Base-by-base conservation (phyloP, 2,113 vertebrate genomes). In the Chloropsis cyanopogon region DNA sequence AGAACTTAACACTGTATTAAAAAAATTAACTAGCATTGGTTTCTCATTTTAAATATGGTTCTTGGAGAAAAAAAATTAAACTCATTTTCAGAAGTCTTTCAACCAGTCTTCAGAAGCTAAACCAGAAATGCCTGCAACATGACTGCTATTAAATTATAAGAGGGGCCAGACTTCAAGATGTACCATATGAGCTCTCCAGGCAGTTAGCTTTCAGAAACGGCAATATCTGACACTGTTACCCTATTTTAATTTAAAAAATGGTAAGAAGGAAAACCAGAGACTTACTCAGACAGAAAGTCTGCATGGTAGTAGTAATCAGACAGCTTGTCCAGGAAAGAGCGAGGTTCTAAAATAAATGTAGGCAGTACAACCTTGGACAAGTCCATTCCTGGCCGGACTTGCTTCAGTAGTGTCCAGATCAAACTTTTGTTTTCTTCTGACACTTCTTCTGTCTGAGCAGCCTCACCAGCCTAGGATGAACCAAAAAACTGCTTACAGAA, bases 291-390 rank as follows among this genome's bases (percentile, higher is more conserved):
- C 17, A 99, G 97, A 95, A 99, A 99, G 97, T 99, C 99, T 64
- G 99, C 99, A 69, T 99, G 99, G 96, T 99, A 99, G 97, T 99
- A 99, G 96, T 99, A 99, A 97, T 99, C 99, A 25, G 99, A 99
- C 25, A 99, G 98, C 96, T 99, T 99, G 97, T 99, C 99, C 96
- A 99, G 97, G 95, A 99, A 99, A 88, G 99, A 99, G 64, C 99
- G 98, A 12, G 99, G 99, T 94, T 99, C 99, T 97, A 99, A 98
- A 96, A 99, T 99, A 97, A 99, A 99, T 0, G 99, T 99, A 88
- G 99, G 99, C 82, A 99, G 97, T 44, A 99, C 99, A 90, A 99
- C 99, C 96, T 99, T 99, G 92, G 99, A 99, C 64, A 99, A 98
- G 85, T 99, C 99, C 99, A 99, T 99, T 81, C 99, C 99, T 7